phyloP scores from a whole-genome alignment of 2,888 invertebrate genomes.

The Tiliacea aurago region DNA sequence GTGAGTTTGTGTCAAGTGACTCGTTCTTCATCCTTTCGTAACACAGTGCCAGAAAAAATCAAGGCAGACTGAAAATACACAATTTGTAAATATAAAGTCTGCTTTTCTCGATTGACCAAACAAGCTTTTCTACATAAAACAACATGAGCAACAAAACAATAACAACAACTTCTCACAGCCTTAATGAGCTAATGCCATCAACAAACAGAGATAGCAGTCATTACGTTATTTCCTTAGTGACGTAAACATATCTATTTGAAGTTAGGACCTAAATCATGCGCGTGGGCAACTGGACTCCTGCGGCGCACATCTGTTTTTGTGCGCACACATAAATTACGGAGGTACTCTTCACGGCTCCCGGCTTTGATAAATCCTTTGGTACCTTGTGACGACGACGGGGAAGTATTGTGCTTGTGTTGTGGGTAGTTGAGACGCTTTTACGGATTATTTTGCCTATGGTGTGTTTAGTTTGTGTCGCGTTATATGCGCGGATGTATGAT shows the following conservation, averaged over 20 bases:
- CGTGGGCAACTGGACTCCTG: conserved; percentile 80
- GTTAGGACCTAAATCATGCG: conserved; percentile 66
- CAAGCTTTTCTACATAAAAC: too few species aligned
- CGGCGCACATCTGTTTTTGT: conserved; percentile 79
- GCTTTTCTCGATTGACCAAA: background rate
- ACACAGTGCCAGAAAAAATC: too few species aligned
- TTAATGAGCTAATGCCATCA: conserved; percentile 47
- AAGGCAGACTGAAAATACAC: background rate
- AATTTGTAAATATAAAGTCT: background rate
- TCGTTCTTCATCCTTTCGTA: too few species aligned
- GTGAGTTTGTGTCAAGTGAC: too few species aligned
- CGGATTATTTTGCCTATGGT: conserved; percentile 15
- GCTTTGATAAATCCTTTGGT: conserved; percentile 80
- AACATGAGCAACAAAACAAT: conserved; percentile 2
- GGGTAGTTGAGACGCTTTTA: conserved; percentile 54
- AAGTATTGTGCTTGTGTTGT: conserved; percentile 70
- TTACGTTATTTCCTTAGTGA: conserved; percentile 62
- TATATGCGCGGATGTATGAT: conserved; percentile 7
- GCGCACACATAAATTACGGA: conserved; percentile 69
- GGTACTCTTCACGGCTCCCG: conserved; percentile 76
- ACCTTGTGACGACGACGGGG: conserved; percentile 73
- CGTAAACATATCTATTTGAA: conserved; percentile 66
- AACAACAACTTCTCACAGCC: conserved; percentile 4
- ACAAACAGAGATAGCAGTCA: conserved; percentile 57
- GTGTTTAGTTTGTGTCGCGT: background rate